Conservation (phyloP, 1,140 invertebrate species). For the Nebria ingens region DNA sequence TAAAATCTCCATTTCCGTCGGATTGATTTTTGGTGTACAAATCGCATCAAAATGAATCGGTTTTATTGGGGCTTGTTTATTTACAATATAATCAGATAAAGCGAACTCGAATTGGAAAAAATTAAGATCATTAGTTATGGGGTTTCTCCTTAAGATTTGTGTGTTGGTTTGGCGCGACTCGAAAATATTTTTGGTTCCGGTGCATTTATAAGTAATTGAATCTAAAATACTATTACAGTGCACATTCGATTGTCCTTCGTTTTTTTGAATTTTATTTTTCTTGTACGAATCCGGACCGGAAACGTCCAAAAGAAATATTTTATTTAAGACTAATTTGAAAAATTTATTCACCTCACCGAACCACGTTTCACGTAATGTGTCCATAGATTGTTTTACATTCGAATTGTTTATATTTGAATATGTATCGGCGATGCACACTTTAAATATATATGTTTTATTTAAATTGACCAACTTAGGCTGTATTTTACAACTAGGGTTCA, state of each 20-base stretch:
- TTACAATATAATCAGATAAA: no score
- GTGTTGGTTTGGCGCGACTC: no score
- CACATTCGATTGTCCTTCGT: constrained; percentile 14
- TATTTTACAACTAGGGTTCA: background rate
- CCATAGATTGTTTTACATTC: no score
- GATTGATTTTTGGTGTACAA: no score
- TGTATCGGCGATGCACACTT: constrained; percentile 7
- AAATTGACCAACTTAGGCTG: background rate
- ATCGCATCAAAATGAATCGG: no score
- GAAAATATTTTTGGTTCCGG: constrained; percentile 20
- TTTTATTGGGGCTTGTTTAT: no score
- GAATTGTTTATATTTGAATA: constrained; percentile 7
- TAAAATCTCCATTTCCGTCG: no score
- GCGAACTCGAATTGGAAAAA: no score
- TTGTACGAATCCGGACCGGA: background rate
- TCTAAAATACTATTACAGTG: constrained; percentile 8
- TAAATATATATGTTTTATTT: constrained; percentile 13
- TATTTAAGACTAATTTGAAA: constrained; percentile 13
- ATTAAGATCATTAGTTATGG: no score
- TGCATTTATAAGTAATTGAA: constrained; percentile 17
- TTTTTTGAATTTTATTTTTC: background rate
- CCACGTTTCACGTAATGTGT: constrained; percentile 13
- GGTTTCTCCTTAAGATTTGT: no score
- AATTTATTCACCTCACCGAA: constrained; percentile 17
- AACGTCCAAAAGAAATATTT: constrained; percentile 17